A percentile compares a stretch with the other conserved stretches of the same genome.
These are phyloP conservation scores for Rhingia rostrata DNA, from an alignment of 2,888 invertebrate genomes.

Conservation along the genomic window DNA sequence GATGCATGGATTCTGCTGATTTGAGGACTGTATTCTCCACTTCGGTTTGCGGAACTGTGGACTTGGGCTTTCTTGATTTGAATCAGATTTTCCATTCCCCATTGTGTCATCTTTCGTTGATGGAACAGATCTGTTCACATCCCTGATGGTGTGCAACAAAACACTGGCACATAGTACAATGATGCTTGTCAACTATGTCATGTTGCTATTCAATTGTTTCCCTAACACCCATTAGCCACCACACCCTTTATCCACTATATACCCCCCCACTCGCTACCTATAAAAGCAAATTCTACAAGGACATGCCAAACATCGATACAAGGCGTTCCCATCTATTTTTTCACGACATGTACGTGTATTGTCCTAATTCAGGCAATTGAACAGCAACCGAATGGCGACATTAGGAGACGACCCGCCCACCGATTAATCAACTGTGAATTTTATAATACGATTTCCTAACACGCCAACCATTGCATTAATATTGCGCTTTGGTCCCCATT, in stretches of 20 bases:
- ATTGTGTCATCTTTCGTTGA: too few relatives aligned
- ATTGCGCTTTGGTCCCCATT: slow-evolving; percentile 13
- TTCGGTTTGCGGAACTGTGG: too few relatives aligned
- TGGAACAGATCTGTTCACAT: too few relatives aligned
- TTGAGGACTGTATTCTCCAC: too few relatives aligned
- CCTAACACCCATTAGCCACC: background rate
- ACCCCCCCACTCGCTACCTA: too few relatives aligned
- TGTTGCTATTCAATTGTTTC: slow-evolving; percentile 5
- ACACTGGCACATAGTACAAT: too few relatives aligned
- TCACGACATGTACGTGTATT: slow-evolving; percentile 9
- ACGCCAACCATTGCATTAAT: slow-evolving; percentile 39
- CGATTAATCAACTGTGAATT: slow-evolving; percentile 56
- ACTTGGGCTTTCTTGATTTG: too few relatives aligned
- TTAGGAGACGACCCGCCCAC: slow-evolving; percentile 9
- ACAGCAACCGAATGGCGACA: slow-evolving; percentile 23
- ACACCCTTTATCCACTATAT: background rate
- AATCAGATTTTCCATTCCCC: too few relatives aligned
- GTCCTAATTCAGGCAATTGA: slow-evolving; percentile 45
- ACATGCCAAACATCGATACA: slow-evolving; percentile 2
- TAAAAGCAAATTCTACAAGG: background rate
- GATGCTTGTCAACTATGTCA: slow-evolving; percentile 20
- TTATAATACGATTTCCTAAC: slow-evolving; percentile 51
- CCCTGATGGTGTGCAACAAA: too few relatives aligned
- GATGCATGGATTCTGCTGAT: too few relatives aligned
- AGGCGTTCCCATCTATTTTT: slow-evolving; percentile 14